Percentiles rank a stretch among this genome's conserved stretches.
Conservation (phyloP, 2,888 invertebrate species). For the Cynaeus angustus region DNA sequence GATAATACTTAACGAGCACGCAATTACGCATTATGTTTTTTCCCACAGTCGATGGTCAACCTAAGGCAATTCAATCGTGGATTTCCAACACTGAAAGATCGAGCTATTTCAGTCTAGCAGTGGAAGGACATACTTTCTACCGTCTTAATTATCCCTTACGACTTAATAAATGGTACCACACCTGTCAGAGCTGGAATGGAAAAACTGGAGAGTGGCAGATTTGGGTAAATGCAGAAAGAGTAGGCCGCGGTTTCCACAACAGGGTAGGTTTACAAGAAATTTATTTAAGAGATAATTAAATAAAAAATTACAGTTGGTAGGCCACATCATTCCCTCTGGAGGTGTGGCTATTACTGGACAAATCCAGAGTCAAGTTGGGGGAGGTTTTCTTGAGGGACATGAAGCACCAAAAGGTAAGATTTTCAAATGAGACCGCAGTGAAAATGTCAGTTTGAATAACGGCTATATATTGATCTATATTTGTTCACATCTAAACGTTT, state of each 20-base stretch:
- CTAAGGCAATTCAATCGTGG: constrained; percentile 85
- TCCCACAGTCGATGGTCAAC: constrained; percentile 79
- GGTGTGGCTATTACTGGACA: constrained; percentile 85
- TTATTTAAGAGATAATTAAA: background rate
- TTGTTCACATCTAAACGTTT: too few species aligned
- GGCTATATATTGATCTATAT: too few species aligned
- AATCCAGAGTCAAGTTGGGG: constrained; percentile 77
- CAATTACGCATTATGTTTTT: constrained; percentile 7
- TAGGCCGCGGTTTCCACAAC: constrained; percentile 90
- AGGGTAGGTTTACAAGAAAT: constrained; percentile 77
- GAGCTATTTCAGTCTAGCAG: constrained; percentile 87
- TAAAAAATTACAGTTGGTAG: constrained; percentile 79
- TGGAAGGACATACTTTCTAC: constrained; percentile 88
- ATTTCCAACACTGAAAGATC: constrained; percentile 86
- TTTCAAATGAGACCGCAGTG: too few species aligned
- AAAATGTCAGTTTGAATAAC: too few species aligned
- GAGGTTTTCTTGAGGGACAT: constrained; percentile 74
- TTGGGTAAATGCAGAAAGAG: constrained; percentile 90
- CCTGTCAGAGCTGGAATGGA: constrained; percentile 92
- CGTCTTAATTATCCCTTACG: constrained; percentile 81
- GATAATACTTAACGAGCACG: background rate
- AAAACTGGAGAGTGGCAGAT: constrained; percentile 93
- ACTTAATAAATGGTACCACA: constrained; percentile 87
- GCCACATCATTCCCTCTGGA: constrained; percentile 83
- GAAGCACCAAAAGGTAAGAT: constrained; percentile 71